phyloP scores from a whole-genome alignment of 2,113 vertebrate genomes.

The Butorides virescens region DNA sequence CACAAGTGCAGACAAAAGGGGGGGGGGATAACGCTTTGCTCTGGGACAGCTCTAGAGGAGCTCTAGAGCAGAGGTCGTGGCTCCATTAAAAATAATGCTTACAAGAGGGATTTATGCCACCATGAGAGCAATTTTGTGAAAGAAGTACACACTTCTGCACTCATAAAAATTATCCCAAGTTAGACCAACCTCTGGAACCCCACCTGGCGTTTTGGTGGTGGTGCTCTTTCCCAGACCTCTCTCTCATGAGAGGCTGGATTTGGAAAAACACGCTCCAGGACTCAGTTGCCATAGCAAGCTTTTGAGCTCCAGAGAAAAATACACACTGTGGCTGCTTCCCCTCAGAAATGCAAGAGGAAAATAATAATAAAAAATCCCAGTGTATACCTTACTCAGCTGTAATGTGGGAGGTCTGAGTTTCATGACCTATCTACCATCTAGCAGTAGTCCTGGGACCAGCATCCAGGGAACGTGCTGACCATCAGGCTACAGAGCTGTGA shows the following conservation, averaged over 20 bases:
- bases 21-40: background rate
- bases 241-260: background rate
- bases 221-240: background rate
- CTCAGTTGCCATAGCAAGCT: background rate
- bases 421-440: background rate
- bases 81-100: background rate
- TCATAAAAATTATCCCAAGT: background rate
- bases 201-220: background rate
- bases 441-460: background rate
- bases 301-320: background rate
- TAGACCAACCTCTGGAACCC: background rate
- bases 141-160: background rate
- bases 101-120: background rate
- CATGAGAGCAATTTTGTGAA: background rate
- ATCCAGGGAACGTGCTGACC: background rate
- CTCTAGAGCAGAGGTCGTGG: background rate
- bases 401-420: background rate
- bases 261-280: background rate
- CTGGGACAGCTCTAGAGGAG: background rate
- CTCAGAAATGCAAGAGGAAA: background rate
- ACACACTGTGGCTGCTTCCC: background rate
- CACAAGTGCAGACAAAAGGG: background rate
- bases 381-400: fast-evolving
- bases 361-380: background rate
- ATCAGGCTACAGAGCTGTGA: background rate